Conservation (phyloP, 2,888 invertebrate genomes). For the Patella caerulea region DNA sequence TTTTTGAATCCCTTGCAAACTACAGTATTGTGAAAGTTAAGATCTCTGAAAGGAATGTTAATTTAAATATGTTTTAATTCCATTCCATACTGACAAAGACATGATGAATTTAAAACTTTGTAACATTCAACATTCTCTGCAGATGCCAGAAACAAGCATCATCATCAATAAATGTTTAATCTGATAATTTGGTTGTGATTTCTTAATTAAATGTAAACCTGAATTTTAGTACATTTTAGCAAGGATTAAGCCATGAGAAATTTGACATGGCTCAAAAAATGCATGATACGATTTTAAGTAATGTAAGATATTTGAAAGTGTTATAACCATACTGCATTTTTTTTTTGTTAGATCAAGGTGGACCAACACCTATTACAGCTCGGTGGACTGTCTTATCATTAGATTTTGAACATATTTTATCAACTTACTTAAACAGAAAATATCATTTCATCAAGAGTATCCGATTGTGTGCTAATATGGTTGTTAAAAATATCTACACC, state of each 20-base stretch:
- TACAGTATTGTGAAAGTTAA: background rate
- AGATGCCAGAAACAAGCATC: background rate
- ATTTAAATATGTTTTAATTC: no score
- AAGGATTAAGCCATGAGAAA: no score
- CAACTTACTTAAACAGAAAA: conserved; percentile 68
- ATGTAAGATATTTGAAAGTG: background rate
- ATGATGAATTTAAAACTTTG: no score
- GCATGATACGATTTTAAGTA: no score
- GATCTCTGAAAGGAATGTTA: no score
- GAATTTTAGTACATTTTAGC: background rate
- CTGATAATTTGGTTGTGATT: background rate
- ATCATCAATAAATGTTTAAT: background rate
- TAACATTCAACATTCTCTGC: no score
- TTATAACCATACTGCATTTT: background rate
- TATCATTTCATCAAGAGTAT: conserved; percentile 67
- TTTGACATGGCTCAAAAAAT: no score
- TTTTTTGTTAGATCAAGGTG: conserved; percentile 56
- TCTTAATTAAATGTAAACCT: background rate
- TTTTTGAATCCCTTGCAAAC: conserved; percentile 7
- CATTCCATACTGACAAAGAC: no score
- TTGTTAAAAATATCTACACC: conserved; percentile 69
- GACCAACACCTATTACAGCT: conserved; percentile 66
- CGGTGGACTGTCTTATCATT: conserved; percentile 70
- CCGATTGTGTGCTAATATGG: conserved; percentile 70
- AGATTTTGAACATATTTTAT: conserved; percentile 67